Evolutionary conservation across 2,888 invertebrate species (phyloP).

Genomic region (Hypomecis punctinalis): DNA sequence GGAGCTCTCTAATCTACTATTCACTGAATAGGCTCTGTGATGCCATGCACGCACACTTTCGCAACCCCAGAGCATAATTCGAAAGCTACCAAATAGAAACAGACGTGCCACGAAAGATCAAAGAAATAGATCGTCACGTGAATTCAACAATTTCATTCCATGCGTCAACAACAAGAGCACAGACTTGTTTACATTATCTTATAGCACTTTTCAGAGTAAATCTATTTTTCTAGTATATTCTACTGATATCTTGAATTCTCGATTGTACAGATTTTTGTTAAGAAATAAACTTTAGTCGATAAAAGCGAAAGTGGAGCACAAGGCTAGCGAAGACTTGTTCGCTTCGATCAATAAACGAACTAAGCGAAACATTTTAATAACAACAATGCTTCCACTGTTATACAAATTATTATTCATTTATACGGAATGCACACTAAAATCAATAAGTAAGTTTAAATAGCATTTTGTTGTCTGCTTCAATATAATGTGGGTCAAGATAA

Average conservation of each 20-base stretch:
- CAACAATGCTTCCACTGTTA: constrained; percentile 28
- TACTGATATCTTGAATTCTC: constrained; percentile 42
- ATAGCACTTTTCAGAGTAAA: neutral
- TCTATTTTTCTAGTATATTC: constrained; percentile 3
- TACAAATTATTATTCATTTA: constrained; percentile 19
- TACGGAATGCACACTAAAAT: constrained; percentile 8
- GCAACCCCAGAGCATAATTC: constrained; percentile 31
- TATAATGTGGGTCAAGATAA: constrained; percentile 7
- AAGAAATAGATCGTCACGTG: constrained; percentile 1
- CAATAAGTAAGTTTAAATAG: neutral
- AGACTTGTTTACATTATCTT: constrained; percentile 4
- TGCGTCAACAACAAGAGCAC: constrained; percentile 6
- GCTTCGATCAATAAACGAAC: constrained; percentile 56
- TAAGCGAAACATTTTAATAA: constrained; percentile 44
- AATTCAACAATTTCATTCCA: neutral
- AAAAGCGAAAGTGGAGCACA: constrained; percentile 67
- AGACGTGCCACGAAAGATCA: constrained; percentile 9
- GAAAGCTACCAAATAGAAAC: constrained; percentile 23
- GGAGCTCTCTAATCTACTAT: constrained; percentile 14
- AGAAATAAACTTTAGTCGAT: constrained; percentile 60
- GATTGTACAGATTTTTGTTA: constrained; percentile 25
- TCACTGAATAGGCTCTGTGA: constrained; percentile 5
- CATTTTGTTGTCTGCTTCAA: neutral
- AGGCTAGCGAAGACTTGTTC: constrained; percentile 60
- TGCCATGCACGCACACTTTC: constrained; percentile 30